Evolutionary conservation across 2,113 vertebrate species (phyloP).

Genomic region (Mormoops blainvillei): DNA sequence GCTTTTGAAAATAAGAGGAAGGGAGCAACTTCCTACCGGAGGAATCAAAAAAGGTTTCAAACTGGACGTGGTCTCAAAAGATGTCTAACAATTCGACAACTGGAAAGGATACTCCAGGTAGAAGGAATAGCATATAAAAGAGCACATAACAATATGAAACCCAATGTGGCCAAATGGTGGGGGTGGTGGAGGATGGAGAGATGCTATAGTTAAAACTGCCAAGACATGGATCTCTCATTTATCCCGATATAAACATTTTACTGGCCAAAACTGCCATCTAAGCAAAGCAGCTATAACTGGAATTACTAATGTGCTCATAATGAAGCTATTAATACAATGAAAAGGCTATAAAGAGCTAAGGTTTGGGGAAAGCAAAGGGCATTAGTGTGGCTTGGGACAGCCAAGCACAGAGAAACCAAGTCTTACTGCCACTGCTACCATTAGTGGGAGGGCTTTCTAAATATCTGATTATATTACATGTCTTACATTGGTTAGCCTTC

Average conservation of each 20-base stretch:
- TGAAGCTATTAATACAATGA: neutral
- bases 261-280: neutral
- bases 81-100: neutral
- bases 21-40: neutral
- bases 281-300: neutral
- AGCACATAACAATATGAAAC: neutral
- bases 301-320: neutral
- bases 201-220: neutral
- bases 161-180: neutral
- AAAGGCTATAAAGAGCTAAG: neutral
- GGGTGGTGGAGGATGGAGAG: neutral
- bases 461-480: neutral
- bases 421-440: neutral
- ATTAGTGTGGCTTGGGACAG: neutral
- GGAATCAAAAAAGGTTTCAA: neutral
- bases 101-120: neutral
- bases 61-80: neutral
- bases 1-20: neutral
- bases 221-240: neutral
- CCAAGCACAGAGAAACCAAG: neutral
- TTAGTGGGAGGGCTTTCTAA: neutral
- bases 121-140: neutral
- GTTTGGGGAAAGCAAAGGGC: neutral
- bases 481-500: neutral
- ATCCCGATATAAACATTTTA: neutral